Base-by-base conservation (phyloP, 2,113 vertebrate genomes). In the Poecile atricapillus region DNA sequence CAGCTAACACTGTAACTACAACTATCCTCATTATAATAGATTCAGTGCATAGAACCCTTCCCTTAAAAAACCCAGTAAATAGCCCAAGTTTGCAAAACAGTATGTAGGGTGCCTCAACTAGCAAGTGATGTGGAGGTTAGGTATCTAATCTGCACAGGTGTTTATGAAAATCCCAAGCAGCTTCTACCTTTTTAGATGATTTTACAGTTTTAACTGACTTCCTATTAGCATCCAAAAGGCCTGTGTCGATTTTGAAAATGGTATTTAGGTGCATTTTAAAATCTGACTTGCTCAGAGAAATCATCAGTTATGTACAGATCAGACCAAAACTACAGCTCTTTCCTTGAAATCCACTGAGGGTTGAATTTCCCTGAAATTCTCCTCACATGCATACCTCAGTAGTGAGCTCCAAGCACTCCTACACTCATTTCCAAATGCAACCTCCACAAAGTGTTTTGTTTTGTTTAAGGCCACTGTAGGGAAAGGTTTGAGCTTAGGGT, bases 41-140 rank as follows among this genome's bases (percentile, higher is more conserved):
- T 39, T 47, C 24, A 39, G 12, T 31, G 68, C 25, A 21, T 31
- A 62, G 35, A 95, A 77, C 7, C 8, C 10, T 55, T 62, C 8
- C 41, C 13, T 15, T 3, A 10, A 67, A 73, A 83, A 35, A 33
- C 20, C 4, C 17, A 84, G 13, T n/a, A 52, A 77, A 71, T 2
- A 84, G 28, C 17, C 23, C 58, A 55, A 10, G 37, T 52, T 17
- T 58, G 55, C 49, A 44, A 69, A 80, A 77, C 5, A 7, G 20
- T 7, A 31, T 0, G 15, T 1, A 53, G n/a, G 19, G 10, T n/a
- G 18, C 8, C 19, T 46, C 3, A 3, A 19, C 23, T 53, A 46
- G 44, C 5, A 30, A 83, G 17, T 23, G 30, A 89, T 49, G 22
- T 37, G 24, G 10, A 90, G n/a, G 39, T 13, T 18, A 55, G 19